phyloP scores from a whole-genome alignment of 2,888 invertebrate species.

The Hemaris fuciformis region DNA sequence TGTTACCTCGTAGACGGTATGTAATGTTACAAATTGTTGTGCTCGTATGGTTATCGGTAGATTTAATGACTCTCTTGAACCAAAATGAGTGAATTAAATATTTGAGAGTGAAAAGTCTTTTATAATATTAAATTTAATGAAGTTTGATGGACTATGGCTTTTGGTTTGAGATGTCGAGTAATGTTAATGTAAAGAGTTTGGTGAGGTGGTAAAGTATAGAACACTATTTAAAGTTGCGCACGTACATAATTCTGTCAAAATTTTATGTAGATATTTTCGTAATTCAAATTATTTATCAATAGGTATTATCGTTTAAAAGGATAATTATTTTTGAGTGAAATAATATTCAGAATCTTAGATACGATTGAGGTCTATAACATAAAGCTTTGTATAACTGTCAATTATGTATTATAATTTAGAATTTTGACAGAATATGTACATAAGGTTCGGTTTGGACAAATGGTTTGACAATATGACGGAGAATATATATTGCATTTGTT shows the following conservation, averaged over 20 bases:
- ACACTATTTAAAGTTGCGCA: neutral
- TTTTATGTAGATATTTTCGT: too few species aligned
- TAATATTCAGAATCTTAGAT: too few species aligned
- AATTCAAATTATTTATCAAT: neutral
- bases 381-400: neutral
- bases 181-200: neutral
- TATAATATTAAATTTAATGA: slow-evolving; percentile 6
- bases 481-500: slow-evolving; percentile 26
- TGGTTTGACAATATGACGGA: neutral
- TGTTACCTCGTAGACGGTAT: slow-evolving; percentile 36
- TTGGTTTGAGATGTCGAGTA: neutral
- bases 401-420: neutral
- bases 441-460: neutral
- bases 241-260: neutral
- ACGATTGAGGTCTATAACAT: neutral
- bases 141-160: neutral
- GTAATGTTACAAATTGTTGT: slow-evolving; percentile 14
- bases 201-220: neutral
- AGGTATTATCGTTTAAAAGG: too few species aligned
- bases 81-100: slow-evolving; percentile 10
- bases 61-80: slow-evolving; percentile 12
- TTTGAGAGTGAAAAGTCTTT: slow-evolving; percentile 4
- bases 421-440: slow-evolving; percentile 2
- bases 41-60: slow-evolving; percentile 5
- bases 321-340: too few species aligned